These are phyloP conservation scores for Cheirogaleus major DNA, from an alignment of 2,797 vertebrate genomes.

Conservation along the genomic window DNA sequence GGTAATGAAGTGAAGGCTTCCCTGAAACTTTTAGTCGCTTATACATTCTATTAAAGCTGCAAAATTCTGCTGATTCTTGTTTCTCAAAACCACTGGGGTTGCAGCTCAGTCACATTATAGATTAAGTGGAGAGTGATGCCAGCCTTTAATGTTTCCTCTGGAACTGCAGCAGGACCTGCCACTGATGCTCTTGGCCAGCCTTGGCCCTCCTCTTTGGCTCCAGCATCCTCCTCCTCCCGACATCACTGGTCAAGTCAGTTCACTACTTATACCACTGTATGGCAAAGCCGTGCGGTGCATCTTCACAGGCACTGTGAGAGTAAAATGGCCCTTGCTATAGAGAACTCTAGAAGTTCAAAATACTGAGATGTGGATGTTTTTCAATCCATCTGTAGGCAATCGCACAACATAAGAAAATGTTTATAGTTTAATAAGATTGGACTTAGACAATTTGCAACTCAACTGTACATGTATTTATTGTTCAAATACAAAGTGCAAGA, in stretches of 20 bases:
- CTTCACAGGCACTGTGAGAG: background rate
- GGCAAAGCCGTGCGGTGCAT: background rate
- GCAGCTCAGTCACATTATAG: slow-evolving; percentile 53
- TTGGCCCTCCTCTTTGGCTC: background rate
- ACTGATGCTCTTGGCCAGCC: background rate
- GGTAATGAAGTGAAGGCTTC: slow-evolving; percentile 74
- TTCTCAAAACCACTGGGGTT: slow-evolving; percentile 69
- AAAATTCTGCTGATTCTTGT: slow-evolving; percentile 69
- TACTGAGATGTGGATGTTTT: background rate
- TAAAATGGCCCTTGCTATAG: background rate
- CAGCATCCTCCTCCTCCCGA: background rate
- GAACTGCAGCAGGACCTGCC: background rate
- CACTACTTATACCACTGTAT: background rate
- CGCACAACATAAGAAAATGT: background rate
- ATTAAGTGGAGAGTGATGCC: slow-evolving; percentile 41
- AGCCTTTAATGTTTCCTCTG: slow-evolving; percentile 34
- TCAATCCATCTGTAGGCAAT: background rate
- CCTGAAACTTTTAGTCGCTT: slow-evolving; percentile 71
- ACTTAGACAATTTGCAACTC: background rate
- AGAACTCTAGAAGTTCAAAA: background rate
- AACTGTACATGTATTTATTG: background rate
- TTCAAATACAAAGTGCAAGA: background rate
- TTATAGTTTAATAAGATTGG: background rate
- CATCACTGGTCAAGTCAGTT: background rate
- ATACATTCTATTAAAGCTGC: slow-evolving; percentile 74